phyloP scores from a whole-genome alignment of 1,140 invertebrate species.

The Nasonia giraulti region DNA sequence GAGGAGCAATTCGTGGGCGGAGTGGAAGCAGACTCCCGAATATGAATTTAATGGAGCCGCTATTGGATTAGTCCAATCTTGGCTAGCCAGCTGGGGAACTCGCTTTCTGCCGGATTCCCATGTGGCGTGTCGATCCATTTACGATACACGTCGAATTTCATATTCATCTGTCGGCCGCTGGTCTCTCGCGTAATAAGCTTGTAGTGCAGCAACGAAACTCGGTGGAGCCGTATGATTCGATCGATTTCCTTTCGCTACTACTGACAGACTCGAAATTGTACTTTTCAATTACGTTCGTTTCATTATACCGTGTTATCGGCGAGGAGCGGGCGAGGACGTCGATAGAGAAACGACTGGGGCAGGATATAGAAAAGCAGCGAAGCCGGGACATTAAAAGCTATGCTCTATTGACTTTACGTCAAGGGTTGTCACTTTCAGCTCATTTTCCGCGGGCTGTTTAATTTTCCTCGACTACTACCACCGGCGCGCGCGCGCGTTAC shows the following conservation, averaged over 20 bases:
- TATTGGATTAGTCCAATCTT: neutral
- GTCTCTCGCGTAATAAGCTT: neutral
- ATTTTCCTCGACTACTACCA: slow-evolving; percentile 25
- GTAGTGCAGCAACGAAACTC: too few relatives aligned
- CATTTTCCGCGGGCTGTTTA: slow-evolving; percentile 26
- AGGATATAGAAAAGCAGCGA: neutral
- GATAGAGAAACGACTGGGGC: neutral
- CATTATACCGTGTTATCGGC: neutral
- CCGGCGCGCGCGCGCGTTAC: neutral
- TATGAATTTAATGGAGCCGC: neutral
- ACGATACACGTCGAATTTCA: neutral
- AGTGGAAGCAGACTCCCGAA: neutral
- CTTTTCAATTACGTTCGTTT: neutral
- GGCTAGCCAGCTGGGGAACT: neutral
- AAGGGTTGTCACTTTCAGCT: slow-evolving; percentile 47
- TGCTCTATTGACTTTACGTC: slow-evolving; percentile 38
- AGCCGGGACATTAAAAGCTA: slow-evolving; percentile 4
- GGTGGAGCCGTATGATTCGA: too few relatives aligned
- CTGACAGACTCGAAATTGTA: too few relatives aligned
- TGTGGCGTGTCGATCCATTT: slow-evolving; percentile 2
- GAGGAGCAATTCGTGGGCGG: neutral
- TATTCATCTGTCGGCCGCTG: neutral
- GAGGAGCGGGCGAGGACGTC: neutral
- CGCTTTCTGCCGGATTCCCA: neutral
- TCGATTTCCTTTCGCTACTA: too few relatives aligned